Conservation (phyloP, 2,888 invertebrate species). For the Leptinotarsa tumamoca region DNA sequence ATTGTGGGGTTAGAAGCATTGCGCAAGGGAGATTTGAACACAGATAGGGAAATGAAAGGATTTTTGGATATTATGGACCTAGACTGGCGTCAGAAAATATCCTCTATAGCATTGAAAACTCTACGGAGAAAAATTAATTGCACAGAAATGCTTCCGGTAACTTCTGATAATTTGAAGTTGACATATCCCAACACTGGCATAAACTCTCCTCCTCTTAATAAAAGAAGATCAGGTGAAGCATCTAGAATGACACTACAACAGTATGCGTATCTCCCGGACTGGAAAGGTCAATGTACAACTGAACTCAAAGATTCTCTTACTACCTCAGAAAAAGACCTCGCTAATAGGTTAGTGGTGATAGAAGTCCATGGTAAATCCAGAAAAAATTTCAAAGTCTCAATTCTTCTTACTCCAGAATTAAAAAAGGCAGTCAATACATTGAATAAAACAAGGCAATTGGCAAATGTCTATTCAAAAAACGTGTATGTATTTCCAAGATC, state of each 20-base stretch:
- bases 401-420: constrained; percentile 38
- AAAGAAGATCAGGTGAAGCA: constrained; percentile 40
- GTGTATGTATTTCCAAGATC: background rate
- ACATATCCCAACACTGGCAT: background rate
- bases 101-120: background rate
- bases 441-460: background rate
- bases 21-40: background rate
- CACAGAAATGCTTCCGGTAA: background rate
- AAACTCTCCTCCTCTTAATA: constrained; percentile 34
- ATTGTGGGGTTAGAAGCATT: background rate
- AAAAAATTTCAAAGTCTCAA: constrained; percentile 34
- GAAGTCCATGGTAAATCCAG: constrained; percentile 38
- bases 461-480: background rate
- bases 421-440: constrained; percentile 25
- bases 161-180: background rate
- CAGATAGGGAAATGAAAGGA: background rate
- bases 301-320: constrained; percentile 41
- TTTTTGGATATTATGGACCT: background rate
- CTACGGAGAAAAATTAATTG: background rate
- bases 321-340: constrained; percentile 38
- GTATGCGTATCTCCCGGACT: constrained; percentile 38
- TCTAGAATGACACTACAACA: constrained; percentile 40
- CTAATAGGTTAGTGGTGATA: constrained; percentile 35
- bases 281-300: constrained; percentile 36
- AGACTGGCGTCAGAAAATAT: background rate